These are phyloP conservation scores for Syngnathoides biaculeatus DNA, from an alignment of 2,113 vertebrate genomes.

Conservation along the genomic window DNA sequence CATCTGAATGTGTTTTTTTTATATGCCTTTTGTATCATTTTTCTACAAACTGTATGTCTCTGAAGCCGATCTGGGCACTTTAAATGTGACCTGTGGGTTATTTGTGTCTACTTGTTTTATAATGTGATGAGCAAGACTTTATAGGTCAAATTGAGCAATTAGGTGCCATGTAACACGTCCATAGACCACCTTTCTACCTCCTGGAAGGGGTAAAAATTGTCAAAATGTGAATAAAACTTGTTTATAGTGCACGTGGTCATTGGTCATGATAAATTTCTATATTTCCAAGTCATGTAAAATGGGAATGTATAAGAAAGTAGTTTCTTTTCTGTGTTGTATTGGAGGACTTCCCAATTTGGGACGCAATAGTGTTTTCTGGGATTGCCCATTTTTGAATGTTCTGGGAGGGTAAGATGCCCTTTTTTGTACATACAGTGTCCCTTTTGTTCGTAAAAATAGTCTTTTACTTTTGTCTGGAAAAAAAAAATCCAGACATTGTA, in stretches of 20 bases:
- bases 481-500: too few species aligned
- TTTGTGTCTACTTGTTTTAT: constrained; percentile 38
- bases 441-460: too few species aligned
- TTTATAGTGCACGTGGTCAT: neutral
- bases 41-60: neutral
- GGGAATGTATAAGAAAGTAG: too few species aligned
- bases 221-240: constrained; percentile 21
- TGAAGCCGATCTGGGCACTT: constrained; percentile 5
- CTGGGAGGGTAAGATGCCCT: too few species aligned
- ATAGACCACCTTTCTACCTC: neutral
- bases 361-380: too few species aligned
- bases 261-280: neutral
- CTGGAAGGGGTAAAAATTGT: constrained; percentile 1
- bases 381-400: too few species aligned
- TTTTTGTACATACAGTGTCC: too few species aligned
- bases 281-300: too few species aligned
- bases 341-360: too few species aligned
- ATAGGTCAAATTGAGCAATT: constrained; percentile 6
- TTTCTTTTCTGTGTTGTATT: too few species aligned
- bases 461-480: too few species aligned
- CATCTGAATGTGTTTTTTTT: constrained; percentile 28
- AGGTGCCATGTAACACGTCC: neutral
- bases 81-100: constrained; percentile 31
- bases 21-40: neutral
- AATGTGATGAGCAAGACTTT: constrained; percentile 37